Evolutionary conservation across 1,140 invertebrate genomes (phyloP), one percentile per base, ranked within the genome.

Genomic region (Drosophila truncata): DNA sequence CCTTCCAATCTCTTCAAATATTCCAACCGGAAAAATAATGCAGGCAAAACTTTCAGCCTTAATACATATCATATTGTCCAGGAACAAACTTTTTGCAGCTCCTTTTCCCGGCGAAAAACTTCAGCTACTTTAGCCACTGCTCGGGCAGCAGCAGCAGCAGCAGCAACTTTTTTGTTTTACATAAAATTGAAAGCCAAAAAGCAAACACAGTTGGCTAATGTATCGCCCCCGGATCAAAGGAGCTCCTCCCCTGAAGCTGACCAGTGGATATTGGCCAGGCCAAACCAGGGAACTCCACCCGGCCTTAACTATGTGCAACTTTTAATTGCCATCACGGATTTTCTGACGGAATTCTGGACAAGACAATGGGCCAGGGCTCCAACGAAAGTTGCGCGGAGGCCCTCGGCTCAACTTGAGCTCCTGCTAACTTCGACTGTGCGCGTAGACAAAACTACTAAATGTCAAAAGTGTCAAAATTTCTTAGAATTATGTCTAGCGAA

Each of bases 391-490:
- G 20, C 25, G 44, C 9, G 14, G 35, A 3, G 29, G 57, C 73
- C 58, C 58, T 44, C 29, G 42, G 41, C 62, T 33, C 52, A 55
- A 72, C 65, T 41, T 55, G n/a, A 35, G 57, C 49, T 52, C 37
- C 37, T 50, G 49, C 49, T 39, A 23, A 60, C 63, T 79, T 71
- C 49, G 39, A 55, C 64, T 63, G 52, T n/a, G 59, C 67, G 52
- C 75, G 70, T 88, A 90, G 85, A 88, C 85, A 78, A 90, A 90
- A 90, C 85, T 91, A 90, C 85, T 90, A 90, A 90, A 90, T 91
- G 85, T 90, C 85, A 91, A 91, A 85, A 90, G 85, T 90, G 85
- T 90, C 85, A 90, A 90, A 88, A 90, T 79, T 91, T 85, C 82
- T 65, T 77, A 64, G 85, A 91, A 91, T 86, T 91, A 91, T 90